Conservation (phyloP, 2,797 vertebrate species). For the Centropyge bicolor region DNA sequence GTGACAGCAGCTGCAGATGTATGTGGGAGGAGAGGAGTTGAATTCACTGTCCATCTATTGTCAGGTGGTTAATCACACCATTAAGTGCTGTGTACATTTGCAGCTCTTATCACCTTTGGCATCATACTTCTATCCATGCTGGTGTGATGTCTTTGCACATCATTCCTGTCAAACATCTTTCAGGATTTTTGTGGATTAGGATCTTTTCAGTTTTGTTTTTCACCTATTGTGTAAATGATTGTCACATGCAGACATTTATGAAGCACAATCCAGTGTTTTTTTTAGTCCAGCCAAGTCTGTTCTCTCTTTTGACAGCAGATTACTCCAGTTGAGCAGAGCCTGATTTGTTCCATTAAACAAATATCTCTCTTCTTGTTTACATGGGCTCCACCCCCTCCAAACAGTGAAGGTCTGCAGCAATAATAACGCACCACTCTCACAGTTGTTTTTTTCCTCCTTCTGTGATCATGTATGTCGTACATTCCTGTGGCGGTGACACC, state of each 20-base stretch:
- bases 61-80: not conserved
- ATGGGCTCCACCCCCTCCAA: slow-evolving; percentile 6
- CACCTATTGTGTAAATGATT: slow-evolving; percentile 5
- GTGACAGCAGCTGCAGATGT: slow-evolving; percentile 34
- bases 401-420: slow-evolving; percentile 14
- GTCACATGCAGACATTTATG: not conserved
- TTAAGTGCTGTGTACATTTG: not conserved
- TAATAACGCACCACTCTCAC: slow-evolving; percentile 13
- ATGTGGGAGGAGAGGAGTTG: not conserved
- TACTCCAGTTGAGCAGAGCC: slow-evolving; percentile 11
- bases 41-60: not conserved
- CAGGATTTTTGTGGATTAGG: too few species aligned
- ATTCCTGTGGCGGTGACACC: slow-evolving; percentile 58
- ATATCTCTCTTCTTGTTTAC: slow-evolving; percentile 31
- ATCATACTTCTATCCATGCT: not conserved
- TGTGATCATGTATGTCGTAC: slow-evolving; percentile 44
- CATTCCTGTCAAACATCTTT: not conserved
- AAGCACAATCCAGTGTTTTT: not conserved
- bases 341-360: slow-evolving; percentile 22
- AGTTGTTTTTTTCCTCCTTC: slow-evolving; percentile 21
- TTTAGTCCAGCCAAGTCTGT: not conserved
- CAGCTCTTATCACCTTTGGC: not conserved
- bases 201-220: not conserved
- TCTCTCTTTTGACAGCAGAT: slow-evolving; percentile 20
- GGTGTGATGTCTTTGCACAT: not conserved